Base-by-base conservation (phyloP, 2,113 vertebrate species). In the Phodopus roborovskii region DNA sequence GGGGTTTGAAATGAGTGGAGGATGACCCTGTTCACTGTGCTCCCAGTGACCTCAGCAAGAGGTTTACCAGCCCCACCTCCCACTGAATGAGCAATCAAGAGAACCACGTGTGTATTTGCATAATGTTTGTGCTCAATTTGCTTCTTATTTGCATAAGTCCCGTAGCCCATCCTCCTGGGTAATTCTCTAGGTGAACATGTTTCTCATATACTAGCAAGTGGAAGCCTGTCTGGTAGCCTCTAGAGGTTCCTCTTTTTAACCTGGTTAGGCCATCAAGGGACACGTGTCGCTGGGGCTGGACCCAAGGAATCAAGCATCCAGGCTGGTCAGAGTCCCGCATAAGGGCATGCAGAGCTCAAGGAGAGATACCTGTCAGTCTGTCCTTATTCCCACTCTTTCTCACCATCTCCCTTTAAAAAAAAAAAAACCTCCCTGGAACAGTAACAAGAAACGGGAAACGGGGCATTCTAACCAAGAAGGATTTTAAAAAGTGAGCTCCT, bases 111-210 rank as follows among this genome's bases (percentile, higher is more conserved):
- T 79, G 1, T 94, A 97, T 97, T 97, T 97, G 95, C 97, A 98
- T 97, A 93, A 92, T 88, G 94, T 97, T 95, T 98, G 97, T 95
- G 96, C 97, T 92, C 78, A 64, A 96, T 97, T 98, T 97, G 81
- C 91, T 95, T 97, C 95, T 94, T 45, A 98, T 98, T 98, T 98
- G 92, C 97, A 94, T 97, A 96, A 87, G 50, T 88, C 77, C 68
- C 73, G 56, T 75, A 58, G 77, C 89, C 88, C 42, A 93, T 50
- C 77, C 91, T 92, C 82, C 78, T 26, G 39, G 58, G 71, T 53
- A 95, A 42, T 93, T 95, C 75, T 91, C 58, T 91, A 64, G 64
- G 71, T 81, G 42, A 94, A 74, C 30, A 66, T 15, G 30, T 73
- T 45, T 42, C 12, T 96, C 50, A 53, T 26, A 3, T 62, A 42